Evolutionary conservation across 2,797 vertebrate genomes (phyloP), one percentile per base, ranked within the genome.

Genomic region (Crypturellus tataupa): DNA sequence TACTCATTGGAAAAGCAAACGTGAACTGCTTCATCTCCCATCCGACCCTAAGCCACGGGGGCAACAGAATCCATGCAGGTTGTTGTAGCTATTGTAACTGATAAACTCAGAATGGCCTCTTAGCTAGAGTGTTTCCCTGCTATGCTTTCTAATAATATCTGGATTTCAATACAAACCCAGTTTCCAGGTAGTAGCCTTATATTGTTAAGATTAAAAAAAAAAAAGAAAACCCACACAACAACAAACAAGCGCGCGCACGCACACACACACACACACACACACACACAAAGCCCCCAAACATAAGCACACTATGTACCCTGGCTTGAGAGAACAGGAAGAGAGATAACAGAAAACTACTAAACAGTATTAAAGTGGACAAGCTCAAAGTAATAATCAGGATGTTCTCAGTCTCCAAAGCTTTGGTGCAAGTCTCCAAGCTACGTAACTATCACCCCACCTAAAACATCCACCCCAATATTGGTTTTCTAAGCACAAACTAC

Each of bases 41-140:
- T 51, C 39, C 44, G 94, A 67, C 13, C 68, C 78, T 83, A 81
- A 14, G 70, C 55, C 85, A 80, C 8, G 21, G 1, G 92, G 84
- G 84, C 31, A 37, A 89, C 29, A 90, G 81, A 95, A 93, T 69
- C 94, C 80, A 94, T 84, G 68, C 33, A n/a, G 23, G 24, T 46
- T 56, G 47, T 55, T 2, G 1, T 77, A 86, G 23, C 49, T 55
- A 53, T 58, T 1, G 1, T 75, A 85, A 95, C 85, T 93, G 76
- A 90, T 79, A 42, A 87, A 47, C 70, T 89, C 72, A 80, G 56
- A 70, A 64, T 27, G 58, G 63, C 69, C 71, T 76, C 69, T 68
- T 90, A 79, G 77, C 68, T 90, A 44, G 85, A 89, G 71, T 88
- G 40, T 39, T 92, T 78, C n/a, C 39, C 73, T 73, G 59, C 78